Evolutionary conservation across 2,888 invertebrate genomes (phyloP).

Genomic region (Callosobruchus maculatus): DNA sequence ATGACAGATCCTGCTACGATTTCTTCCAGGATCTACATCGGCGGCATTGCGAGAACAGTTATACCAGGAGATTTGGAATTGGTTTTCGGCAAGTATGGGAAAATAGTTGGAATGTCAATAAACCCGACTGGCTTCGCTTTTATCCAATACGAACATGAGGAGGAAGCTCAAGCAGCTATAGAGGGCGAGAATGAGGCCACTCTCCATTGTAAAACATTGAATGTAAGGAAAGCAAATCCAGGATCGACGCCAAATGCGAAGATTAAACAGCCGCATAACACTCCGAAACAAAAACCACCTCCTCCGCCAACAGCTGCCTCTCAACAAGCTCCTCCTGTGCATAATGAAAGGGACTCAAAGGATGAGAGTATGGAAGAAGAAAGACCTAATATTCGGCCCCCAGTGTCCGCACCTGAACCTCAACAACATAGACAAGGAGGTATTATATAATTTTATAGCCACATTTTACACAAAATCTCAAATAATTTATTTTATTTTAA

Average conservation of each 20-base stretch:
- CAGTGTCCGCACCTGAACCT: constrained; percentile 20
- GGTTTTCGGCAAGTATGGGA: constrained; percentile 72
- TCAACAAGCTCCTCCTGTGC: background rate
- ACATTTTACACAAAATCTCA: too few relatives aligned
- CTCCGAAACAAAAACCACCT: background rate
- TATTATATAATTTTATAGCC: too few relatives aligned
- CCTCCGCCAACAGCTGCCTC: background rate
- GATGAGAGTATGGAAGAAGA: constrained; percentile 22
- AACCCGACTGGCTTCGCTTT: constrained; percentile 78
- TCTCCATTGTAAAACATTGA: constrained; percentile 70
- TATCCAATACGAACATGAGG: constrained; percentile 76
- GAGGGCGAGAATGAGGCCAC: constrained; percentile 64
- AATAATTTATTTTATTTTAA: too few relatives aligned
- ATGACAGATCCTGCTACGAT: constrained; percentile 75
- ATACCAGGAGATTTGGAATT: constrained; percentile 65
- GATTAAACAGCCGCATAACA: background rate
- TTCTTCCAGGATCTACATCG: constrained; percentile 75
- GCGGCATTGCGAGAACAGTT: constrained; percentile 63
- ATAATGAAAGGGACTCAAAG: constrained; percentile 13
- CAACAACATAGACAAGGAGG: background rate
- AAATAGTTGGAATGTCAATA: constrained; percentile 65
- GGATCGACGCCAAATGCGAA: background rate
- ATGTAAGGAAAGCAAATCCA: constrained; percentile 55
- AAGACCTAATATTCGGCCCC: constrained; percentile 28
- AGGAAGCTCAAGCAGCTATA: constrained; percentile 73